Evolutionary conservation across 2,888 invertebrate species (phyloP), one percentile per base, ranked within the genome.

Genomic region (Lingula anatina): DNA sequence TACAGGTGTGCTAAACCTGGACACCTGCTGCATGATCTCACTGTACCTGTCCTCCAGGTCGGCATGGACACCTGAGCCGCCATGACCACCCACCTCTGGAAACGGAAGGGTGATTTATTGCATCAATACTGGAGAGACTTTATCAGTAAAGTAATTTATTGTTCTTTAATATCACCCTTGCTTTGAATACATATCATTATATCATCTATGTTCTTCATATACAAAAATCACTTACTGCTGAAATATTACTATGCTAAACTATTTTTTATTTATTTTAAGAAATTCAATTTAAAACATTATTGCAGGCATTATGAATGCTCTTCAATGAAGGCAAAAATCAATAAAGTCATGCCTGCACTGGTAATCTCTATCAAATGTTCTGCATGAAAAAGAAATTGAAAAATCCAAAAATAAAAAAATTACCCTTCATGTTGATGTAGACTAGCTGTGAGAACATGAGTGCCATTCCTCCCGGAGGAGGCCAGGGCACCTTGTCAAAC

Each of bases 401-500:
- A 38, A 38, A 7, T 20, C 9, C 31, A 31, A 31, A 31, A 7
- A 12, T 21, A 39, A 24, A 25, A 3, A 42, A 39, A 49, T 51
- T 61, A 77, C 78, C 78, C 62, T 76, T 75, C 61, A 79, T 69
- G 54, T 77, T 74, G 38, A 79, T 70, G 57, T 78, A 79, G 48
- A 78, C 70, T 12, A 78, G 70, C 42, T 75, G 76, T 44, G 77
- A 69, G 46, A 79, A 68, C 23, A 78, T 70, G 23, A 79, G 67
- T 7, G 76, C 71, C 71, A 79, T 70, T 21, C 74, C 72, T 24
- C 79, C 79, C 23, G 75, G 75, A n/a, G 79, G 79, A 2, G 79
- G 79, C 79, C 79, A 79, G 7, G 71, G 61, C 9, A 75, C 71
- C 28, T 63, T 59, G 38, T 76, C 74, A 48, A 77, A 61, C 68